These are phyloP conservation scores for Paracentrotus lividus DNA, from an alignment of 53 echinoderm and acorn worm species.

Conservation along the genomic window DNA sequence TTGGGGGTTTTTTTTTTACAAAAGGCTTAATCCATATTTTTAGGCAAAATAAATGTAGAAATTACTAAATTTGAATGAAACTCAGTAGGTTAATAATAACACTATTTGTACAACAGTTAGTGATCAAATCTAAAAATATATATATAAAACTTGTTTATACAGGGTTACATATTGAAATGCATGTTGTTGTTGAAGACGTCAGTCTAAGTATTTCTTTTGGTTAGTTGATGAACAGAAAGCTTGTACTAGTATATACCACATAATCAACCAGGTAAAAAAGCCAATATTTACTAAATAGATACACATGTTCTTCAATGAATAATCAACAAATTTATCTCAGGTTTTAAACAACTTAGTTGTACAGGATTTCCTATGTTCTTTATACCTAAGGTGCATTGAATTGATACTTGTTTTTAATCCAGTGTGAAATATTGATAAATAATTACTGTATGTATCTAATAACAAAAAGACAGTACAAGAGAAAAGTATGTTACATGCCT, in stretches of 20 bases:
- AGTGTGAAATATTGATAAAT: not conserved
- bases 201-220: not conserved
- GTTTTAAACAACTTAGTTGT: not conserved
- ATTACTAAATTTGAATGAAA: not conserved
- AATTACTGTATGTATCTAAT: not conserved
- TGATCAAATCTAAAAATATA: not conserved
- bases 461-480: not conserved
- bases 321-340: not conserved
- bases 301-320: not conserved
- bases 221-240: not conserved
- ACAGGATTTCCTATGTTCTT: not conserved
- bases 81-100: not conserved
- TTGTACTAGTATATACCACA: not conserved
- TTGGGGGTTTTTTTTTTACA: too few species aligned
- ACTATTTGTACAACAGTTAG: not conserved
- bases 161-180: conserved; percentile 10
- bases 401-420: not conserved
- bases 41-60: not conserved
- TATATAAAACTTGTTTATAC: not conserved
- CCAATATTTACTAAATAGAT: not conserved
- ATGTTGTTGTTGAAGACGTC: not conserved
- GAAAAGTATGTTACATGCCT: not conserved
- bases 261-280: not conserved
- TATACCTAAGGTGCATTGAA: conserved; percentile 11
- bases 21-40: not conserved